Conservation (phyloP, 1,140 invertebrate genomes). For the Formica exsecta region DNA sequence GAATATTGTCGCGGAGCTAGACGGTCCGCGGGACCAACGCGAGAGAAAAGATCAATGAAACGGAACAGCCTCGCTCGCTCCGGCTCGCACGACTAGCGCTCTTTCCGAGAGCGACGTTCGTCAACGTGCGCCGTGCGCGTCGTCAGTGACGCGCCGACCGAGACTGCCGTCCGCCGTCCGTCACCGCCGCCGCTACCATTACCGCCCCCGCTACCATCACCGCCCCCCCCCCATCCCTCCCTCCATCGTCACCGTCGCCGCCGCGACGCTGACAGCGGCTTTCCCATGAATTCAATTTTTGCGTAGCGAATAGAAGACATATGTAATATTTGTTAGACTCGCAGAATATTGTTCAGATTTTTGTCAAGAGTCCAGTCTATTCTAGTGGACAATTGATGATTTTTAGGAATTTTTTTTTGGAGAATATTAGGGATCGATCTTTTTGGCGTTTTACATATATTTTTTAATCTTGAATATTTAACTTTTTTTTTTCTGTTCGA, state of each 20-base stretch:
- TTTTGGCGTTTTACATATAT: no score
- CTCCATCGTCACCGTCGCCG: not conserved
- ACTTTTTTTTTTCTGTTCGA: no score
- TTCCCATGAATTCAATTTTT: no score
- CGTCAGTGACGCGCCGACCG: constrained; percentile 14
- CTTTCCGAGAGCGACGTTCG: not conserved
- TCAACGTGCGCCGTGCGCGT: not conserved
- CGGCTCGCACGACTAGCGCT: not conserved
- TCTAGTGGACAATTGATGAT: no score
- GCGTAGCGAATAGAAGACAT: no score
- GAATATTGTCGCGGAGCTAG: not conserved
- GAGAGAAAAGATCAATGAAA: constrained; percentile 18
- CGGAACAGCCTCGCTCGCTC: not conserved
- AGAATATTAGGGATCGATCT: no score
- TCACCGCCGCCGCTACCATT: not conserved
- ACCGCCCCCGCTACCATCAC: not conserved
- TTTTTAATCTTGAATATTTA: no score
- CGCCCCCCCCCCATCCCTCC: not conserved
- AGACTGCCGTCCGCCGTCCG: not conserved
- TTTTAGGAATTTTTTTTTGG: no score
- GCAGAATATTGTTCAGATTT: no score
- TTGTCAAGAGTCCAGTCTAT: no score
- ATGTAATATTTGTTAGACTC: no score
- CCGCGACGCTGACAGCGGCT: not conserved
- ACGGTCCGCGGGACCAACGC: not conserved